phyloP scores from a whole-genome alignment of 2,888 invertebrate species.

The Malthinus flaveolus region DNA sequence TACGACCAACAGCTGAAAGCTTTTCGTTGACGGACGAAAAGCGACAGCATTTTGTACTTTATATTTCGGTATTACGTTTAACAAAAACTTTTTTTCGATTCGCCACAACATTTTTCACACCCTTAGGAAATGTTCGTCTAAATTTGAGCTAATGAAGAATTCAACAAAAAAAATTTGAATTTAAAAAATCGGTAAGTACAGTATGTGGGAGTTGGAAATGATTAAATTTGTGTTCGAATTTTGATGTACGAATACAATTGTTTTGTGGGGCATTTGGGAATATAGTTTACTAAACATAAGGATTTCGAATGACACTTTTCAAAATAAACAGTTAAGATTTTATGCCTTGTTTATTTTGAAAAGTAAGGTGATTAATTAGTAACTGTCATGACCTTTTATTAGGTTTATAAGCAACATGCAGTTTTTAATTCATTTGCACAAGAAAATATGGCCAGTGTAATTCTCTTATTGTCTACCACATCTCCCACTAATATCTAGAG shows the following conservation, averaged over 20 bases:
- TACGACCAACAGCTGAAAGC: slow-evolving; percentile 41
- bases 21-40: slow-evolving; percentile 23
- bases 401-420: not conserved
- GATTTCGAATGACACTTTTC: slow-evolving; percentile 55
- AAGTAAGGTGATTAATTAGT: slow-evolving; percentile 38
- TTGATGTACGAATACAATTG: slow-evolving; percentile 51
- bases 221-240: slow-evolving; percentile 41
- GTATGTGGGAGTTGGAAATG: too few relatives aligned
- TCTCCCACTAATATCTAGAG: too few relatives aligned
- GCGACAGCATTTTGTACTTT: slow-evolving; percentile 30
- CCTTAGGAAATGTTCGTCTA: not conserved
- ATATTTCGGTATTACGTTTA: slow-evolving; percentile 21
- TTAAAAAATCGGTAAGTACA: too few relatives aligned
- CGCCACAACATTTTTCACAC: too few relatives aligned
- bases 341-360: slow-evolving; percentile 50
- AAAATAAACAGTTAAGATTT: slow-evolving; percentile 53
- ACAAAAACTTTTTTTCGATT: too few relatives aligned
- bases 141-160: too few relatives aligned
- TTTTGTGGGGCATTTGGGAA: slow-evolving; percentile 49
- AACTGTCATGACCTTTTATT: slow-evolving; percentile 40
- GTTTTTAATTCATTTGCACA: too few relatives aligned
- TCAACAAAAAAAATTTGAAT: too few relatives aligned
- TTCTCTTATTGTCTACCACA: too few relatives aligned
- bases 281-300: slow-evolving; percentile 52
- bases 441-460: too few relatives aligned